A percentile compares a stretch with the other conserved stretches of the same genome.
phyloP scores from a whole-genome alignment of 2,888 invertebrate genomes.

The Cyclophora punctaria region DNA sequence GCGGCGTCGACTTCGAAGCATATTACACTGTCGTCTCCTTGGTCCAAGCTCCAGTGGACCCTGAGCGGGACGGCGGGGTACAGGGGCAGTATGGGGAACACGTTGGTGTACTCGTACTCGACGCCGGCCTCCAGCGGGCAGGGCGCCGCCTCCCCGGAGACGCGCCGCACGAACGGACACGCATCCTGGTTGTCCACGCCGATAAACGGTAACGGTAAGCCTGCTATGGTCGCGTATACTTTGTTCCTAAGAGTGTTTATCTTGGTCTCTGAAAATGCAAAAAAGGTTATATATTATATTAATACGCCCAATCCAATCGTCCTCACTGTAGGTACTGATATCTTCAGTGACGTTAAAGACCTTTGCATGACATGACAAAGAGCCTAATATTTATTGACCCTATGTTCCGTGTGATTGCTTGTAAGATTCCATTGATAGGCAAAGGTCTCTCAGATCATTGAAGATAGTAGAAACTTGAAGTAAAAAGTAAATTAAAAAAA shows the following conservation, averaged over 20 bases:
- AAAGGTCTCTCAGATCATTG: too few species aligned
- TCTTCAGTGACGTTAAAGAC: too few species aligned
- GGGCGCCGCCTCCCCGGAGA: slow-evolving; percentile 58
- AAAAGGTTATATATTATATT: background rate
- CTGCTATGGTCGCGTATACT: background rate
- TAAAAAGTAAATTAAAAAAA: too few species aligned
- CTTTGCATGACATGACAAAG: too few species aligned
- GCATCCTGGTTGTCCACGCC: slow-evolving; percentile 81
- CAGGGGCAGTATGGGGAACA: slow-evolving; percentile 59
- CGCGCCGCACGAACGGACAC: slow-evolving; percentile 64
- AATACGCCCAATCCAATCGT: background rate
- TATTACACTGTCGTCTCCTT: slow-evolving; percentile 56
- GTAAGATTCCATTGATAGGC: too few species aligned
- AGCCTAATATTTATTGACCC: too few species aligned
- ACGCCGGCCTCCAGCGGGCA: slow-evolving; percentile 79
- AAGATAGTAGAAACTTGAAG: too few species aligned
- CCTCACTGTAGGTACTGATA: too few species aligned
- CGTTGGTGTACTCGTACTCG: slow-evolving; percentile 80
- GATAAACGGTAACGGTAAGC: slow-evolving; percentile 76
- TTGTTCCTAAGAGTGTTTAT: background rate
- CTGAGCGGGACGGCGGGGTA: slow-evolving; percentile 64
- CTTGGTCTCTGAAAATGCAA: background rate
- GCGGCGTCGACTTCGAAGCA: slow-evolving; percentile 80
- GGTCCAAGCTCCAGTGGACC: slow-evolving; percentile 78
- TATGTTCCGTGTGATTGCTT: too few species aligned